A percentile compares a stretch with the other conserved stretches of the same genome.
Conservation (phyloP, 2,113 vertebrate species). For the Typhlomys cinereus region DNA sequence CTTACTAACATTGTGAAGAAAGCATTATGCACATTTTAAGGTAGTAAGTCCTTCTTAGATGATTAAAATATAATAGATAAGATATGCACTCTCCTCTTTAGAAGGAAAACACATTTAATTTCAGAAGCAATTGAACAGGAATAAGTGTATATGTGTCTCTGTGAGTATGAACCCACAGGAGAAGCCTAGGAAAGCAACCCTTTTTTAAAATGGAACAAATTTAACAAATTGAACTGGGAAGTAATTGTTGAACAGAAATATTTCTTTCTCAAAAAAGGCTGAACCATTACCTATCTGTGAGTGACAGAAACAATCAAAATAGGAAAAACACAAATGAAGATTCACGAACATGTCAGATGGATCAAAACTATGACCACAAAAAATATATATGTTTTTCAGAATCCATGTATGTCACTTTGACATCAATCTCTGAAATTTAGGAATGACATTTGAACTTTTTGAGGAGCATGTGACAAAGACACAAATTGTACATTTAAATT, state of each 20-base stretch:
- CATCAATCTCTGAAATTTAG: not conserved
- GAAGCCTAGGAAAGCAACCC: not conserved
- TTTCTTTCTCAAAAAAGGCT: not conserved
- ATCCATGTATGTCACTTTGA: not conserved
- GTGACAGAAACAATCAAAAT: accelerated
- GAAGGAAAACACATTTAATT: not conserved
- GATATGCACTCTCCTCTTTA: too few relatives aligned
- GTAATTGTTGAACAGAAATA: not conserved
- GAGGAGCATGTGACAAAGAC: not conserved
- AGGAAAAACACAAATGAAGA: not conserved
- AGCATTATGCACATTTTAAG: not conserved
- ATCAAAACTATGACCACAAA: not conserved
- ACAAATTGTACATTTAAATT: not conserved
- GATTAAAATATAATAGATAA: too few relatives aligned
- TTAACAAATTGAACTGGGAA: not conserved
- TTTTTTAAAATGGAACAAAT: not conserved
- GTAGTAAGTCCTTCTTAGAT: not conserved
- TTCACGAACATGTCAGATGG: accelerated
- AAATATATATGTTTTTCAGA: not conserved
- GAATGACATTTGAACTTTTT: not conserved
- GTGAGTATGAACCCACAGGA: not conserved
- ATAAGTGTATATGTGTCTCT: too few relatives aligned
- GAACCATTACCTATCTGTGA: not conserved
- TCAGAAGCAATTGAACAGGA: not conserved
- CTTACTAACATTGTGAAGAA: not conserved